Conservation (phyloP, 2,113 vertebrate genomes). For the Strigops habroptila region DNA sequence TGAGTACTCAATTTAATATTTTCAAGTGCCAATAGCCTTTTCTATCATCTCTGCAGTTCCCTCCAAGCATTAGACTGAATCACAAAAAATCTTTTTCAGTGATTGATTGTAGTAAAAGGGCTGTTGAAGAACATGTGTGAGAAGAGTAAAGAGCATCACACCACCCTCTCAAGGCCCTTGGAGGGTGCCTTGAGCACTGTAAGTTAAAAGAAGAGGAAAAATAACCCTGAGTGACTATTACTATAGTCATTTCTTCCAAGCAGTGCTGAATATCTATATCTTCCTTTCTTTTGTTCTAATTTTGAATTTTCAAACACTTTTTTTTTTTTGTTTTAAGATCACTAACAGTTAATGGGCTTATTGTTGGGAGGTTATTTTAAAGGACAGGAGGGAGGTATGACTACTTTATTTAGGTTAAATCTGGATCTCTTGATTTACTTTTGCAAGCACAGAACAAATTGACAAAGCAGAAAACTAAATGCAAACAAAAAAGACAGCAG, state of each 20-base stretch:
- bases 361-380: not conserved
- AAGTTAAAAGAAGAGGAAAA: constrained; percentile 43
- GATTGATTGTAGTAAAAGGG: constrained; percentile 32
- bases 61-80: constrained; percentile 33
- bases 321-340: not conserved
- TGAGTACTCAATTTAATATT: constrained; percentile 29
- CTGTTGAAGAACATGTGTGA: constrained; percentile 33
- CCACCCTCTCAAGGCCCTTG: constrained; percentile 14
- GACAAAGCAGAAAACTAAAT: constrained; percentile 54
- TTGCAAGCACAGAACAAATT: not conserved
- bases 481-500: constrained; percentile 33
- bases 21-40: constrained; percentile 38
- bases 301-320: not conserved
- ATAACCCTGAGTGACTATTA: constrained; percentile 1
- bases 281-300: not conserved
- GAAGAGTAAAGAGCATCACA: constrained; percentile 33
- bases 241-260: not conserved
- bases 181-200: constrained; percentile 21
- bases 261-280: not conserved
- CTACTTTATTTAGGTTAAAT: not conserved
- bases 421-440: not conserved
- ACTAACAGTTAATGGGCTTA: not conserved
- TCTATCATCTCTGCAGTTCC: constrained; percentile 11
- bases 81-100: constrained; percentile 18
- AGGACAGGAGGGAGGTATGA: not conserved